phyloP scores from a whole-genome alignment of 92 coral and sea anemone species.

The Meandrina meandrites region DNA sequence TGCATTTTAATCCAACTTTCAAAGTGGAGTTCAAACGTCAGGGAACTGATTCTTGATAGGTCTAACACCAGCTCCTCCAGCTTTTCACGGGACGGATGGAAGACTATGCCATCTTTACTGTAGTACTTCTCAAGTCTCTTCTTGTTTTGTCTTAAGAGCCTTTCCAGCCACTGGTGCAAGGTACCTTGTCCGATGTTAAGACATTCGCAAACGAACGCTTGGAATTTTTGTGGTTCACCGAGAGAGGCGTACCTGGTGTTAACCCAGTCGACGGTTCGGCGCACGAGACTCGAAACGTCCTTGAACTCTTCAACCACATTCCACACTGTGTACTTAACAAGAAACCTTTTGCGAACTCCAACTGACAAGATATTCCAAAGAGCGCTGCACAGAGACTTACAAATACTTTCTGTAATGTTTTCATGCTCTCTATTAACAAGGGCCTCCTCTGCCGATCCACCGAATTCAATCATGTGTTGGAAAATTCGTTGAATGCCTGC shows the following conservation, averaged over 20 bases:
- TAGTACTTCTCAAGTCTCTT: slow-evolving; percentile 23
- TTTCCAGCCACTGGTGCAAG: slow-evolving; percentile 27
- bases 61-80: slow-evolving; percentile 33
- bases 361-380: slow-evolving; percentile 35
- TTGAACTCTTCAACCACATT: slow-evolving; percentile 21
- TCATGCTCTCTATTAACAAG: slow-evolving; percentile 21
- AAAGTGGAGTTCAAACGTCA: slow-evolving; percentile 42
- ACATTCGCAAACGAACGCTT: slow-evolving; percentile 47
- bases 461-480: neutral
- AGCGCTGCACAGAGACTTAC: slow-evolving; percentile 22
- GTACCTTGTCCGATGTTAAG: slow-evolving; percentile 27
- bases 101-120: neutral
- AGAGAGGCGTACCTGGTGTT: slow-evolving; percentile 12
- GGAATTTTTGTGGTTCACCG: slow-evolving; percentile 27
- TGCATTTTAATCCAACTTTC: slow-evolving; percentile 28
- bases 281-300: slow-evolving; percentile 6
- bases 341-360: slow-evolving; percentile 20
- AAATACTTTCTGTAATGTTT: neutral
- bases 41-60: slow-evolving; percentile 34
- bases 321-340: slow-evolving; percentile 32
- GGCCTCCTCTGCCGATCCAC: slow-evolving; percentile 2
- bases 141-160: neutral
- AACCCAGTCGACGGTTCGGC: slow-evolving; percentile 25
- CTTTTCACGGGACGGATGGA: slow-evolving; percentile 10
- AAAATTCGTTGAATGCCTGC: slow-evolving; percentile 25